Evolutionary conservation across 2,113 vertebrate species (phyloP), one percentile per base, ranked within the genome.

Genomic region (Gavialis gangeticus): DNA sequence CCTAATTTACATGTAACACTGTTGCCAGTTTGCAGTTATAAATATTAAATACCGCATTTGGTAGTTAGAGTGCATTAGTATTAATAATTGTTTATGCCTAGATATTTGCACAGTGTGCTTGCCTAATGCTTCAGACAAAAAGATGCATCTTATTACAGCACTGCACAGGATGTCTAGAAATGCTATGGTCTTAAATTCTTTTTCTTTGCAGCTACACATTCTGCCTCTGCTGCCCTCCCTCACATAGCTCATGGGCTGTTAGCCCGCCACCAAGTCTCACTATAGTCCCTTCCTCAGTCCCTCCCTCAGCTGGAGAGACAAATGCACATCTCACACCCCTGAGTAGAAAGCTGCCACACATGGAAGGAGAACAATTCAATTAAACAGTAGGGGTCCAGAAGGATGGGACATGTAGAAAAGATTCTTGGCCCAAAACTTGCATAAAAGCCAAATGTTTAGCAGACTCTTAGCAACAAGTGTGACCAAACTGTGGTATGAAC

Each of bases 11-110:
- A 79, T 30, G 2, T 37, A 96, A 96, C 89, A 86, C 63, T 3
- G 2, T 93, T 95, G 82, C 67, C 85, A 22, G 86, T 94, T 96
- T 95, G 82, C 91, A 86, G 93, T 94, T 90, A 92, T 96, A 94
- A 94, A 88, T 91, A 93, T 69, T 87, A 94, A 94, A 34, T 11
- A 46, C 84, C 81, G 84, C 91, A 94, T 87, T 90, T 77, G 56
- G 76, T 5, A 75, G 88, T 64, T 81, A 67, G 76, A 67, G 76
- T 17, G 76, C 84, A 88, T 95, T 92, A 90, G 76, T 83, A 89
- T 81, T 90, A 94, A 95, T 91, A 87, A 94, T 94, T 90, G 93
- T 75, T 92, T 91, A 90, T 64, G 57, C 75, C 16, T 69, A 90
- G 22, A 0, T 0, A 64, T 79, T 89, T 92, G 60, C 60, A 92